Percentiles rank a stretch among this genome's conserved stretches.
Evolutionary conservation across 1,140 invertebrate species (phyloP).

Genomic region (Calephelis virginiensis): DNA sequence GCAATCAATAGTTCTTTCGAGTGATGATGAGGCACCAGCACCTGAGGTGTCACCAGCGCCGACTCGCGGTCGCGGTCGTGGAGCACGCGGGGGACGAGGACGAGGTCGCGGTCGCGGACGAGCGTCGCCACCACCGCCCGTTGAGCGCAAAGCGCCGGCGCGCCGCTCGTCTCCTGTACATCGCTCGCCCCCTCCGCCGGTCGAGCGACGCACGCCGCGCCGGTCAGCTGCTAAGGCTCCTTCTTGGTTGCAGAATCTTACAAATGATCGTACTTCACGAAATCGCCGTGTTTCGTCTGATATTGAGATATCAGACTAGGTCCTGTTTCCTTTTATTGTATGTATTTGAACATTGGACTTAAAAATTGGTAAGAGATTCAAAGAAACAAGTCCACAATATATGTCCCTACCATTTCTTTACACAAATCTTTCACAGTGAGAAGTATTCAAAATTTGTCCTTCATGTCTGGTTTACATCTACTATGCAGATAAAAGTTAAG

Average conservation of each 20-base stretch:
- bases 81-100: slow-evolving; percentile 27
- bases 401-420: too few relatives aligned
- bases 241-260: slow-evolving; percentile 47
- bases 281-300: slow-evolving; percentile 49
- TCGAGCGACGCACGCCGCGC: slow-evolving; percentile 40
- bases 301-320: slow-evolving; percentile 60
- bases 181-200: slow-evolving; percentile 31
- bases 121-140: slow-evolving; percentile 30
- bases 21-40: slow-evolving; percentile 31
- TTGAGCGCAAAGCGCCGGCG: slow-evolving; percentile 51
- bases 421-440: too few relatives aligned
- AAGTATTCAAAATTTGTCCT: too few relatives aligned
- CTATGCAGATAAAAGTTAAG: too few relatives aligned
- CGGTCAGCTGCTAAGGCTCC: slow-evolving; percentile 32
- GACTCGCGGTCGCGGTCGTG: slow-evolving; percentile 33
- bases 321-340: not conserved
- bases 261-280: slow-evolving; percentile 35
- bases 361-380: not conserved
- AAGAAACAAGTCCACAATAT: too few relatives aligned
- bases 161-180: slow-evolving; percentile 45
- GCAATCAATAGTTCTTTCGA: slow-evolving; percentile 33
- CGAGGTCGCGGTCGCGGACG: slow-evolving; percentile 25
- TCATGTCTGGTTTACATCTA: too few relatives aligned
- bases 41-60: slow-evolving; percentile 9
- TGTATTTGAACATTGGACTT: not conserved